Conservation (phyloP, 2,888 invertebrate species). For the Xestia rhomboidea region DNA sequence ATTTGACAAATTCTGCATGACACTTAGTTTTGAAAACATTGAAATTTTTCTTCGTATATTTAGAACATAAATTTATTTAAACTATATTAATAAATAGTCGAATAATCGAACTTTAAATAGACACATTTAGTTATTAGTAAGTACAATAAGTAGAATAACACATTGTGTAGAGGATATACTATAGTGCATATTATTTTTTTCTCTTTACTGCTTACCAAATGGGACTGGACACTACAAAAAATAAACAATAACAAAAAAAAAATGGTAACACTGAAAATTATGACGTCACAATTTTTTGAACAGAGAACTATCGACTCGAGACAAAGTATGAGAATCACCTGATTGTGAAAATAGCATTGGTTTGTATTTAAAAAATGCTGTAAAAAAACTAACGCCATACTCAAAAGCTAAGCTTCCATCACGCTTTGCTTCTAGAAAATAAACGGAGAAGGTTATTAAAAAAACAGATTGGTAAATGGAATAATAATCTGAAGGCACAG, state of each 20-base stretch:
- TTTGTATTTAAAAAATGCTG: slow-evolving; percentile 90
- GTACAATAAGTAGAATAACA: slow-evolving; percentile 60
- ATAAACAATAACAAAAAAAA: slow-evolving; percentile 50
- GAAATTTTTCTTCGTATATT: slow-evolving; percentile 45
- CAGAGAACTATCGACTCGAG: slow-evolving; percentile 99
- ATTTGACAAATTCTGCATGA: slow-evolving; percentile 55
- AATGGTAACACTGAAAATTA: slow-evolving; percentile 76
- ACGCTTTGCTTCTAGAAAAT: slow-evolving; percentile 82
- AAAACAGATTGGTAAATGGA: slow-evolving; percentile 68
- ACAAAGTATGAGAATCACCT: slow-evolving; percentile 99
- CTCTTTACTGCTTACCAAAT: slow-evolving; percentile 89
- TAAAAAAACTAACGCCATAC: slow-evolving; percentile 77
- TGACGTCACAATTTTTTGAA: slow-evolving; percentile 73
- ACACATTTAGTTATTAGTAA: slow-evolving; percentile 55
- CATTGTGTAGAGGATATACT: slow-evolving; percentile 75
- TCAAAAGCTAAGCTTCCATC: slow-evolving; percentile 78
- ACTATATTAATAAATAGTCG: slow-evolving; percentile 58
- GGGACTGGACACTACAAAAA: slow-evolving; percentile 83
- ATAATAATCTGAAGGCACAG: slow-evolving; percentile 66
- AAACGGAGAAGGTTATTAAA: slow-evolving; percentile 71
- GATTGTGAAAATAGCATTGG: slow-evolving; percentile 99
- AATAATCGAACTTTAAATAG: slow-evolving; percentile 55
- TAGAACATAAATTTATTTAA: slow-evolving; percentile 51
- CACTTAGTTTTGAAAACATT: slow-evolving; percentile 55
- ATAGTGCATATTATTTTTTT: slow-evolving; percentile 88